Conservation (phyloP, 1,140 invertebrate species). For the Drosophila kurseongensis region DNA sequence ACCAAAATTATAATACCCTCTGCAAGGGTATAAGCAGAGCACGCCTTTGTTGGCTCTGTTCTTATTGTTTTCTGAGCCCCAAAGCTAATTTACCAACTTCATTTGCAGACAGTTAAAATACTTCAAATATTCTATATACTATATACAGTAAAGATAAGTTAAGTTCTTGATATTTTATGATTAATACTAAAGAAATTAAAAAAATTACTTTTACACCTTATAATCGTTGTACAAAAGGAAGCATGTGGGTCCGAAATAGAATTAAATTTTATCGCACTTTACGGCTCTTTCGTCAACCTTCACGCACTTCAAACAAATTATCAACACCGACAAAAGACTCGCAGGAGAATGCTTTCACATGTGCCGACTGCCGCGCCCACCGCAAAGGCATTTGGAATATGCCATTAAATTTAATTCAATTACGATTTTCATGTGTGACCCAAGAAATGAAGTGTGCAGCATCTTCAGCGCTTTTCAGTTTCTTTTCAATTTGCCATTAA, state of each 20-base stretch:
- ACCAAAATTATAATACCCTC: too few relatives aligned
- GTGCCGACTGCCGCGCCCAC: slow-evolving; percentile 27
- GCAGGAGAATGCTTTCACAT: slow-evolving; percentile 42
- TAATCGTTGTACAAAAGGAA: too few relatives aligned
- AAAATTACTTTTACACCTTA: too few relatives aligned
- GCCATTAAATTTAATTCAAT: slow-evolving; percentile 83
- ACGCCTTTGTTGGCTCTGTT: slow-evolving; percentile 81
- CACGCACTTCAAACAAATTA: slow-evolving; percentile 72
- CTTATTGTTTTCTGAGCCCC: too few relatives aligned
- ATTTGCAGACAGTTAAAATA: too few relatives aligned
- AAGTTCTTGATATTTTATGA: too few relatives aligned
- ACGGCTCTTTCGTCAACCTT: slow-evolving; percentile 47
- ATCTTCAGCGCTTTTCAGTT: slow-evolving; percentile 57
- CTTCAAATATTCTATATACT: too few relatives aligned
- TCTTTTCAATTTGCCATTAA: slow-evolving; percentile 81
- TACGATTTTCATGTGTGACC: slow-evolving; percentile 72
- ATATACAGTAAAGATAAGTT: too few relatives aligned
- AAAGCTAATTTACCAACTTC: too few relatives aligned
- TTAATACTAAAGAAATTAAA: too few relatives aligned
- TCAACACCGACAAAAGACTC: slow-evolving; percentile 38
- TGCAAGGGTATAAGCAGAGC: too few relatives aligned
- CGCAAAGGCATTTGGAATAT: slow-evolving; percentile 67
- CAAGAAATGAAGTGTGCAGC: slow-evolving; percentile 8
- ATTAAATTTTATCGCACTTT: slow-evolving; percentile 69
- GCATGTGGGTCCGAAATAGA: slow-evolving; percentile 30